Evolutionary conservation across 2,113 vertebrate species (phyloP).

Genomic region (Nanorana parkeri): DNA sequence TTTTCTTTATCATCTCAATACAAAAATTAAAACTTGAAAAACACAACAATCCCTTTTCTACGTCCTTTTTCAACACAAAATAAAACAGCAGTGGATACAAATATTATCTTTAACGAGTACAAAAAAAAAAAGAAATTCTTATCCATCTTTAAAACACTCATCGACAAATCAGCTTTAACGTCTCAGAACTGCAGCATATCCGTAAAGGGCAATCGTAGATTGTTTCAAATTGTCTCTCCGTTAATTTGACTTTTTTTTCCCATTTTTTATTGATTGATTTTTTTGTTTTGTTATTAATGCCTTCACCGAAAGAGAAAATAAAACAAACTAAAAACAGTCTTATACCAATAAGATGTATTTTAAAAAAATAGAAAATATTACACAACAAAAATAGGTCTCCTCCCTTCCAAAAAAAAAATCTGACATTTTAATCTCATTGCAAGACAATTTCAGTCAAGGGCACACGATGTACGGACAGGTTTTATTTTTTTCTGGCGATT

Average conservation of each 20-base stretch:
- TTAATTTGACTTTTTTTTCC: conserved; percentile 75
- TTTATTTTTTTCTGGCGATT: conserved; percentile 68
- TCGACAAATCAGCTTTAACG: conserved; percentile 77
- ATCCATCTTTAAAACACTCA: conserved; percentile 81
- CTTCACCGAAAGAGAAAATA: conserved; percentile 77
- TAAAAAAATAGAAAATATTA: conserved; percentile 90
- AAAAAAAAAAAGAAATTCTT: conserved; percentile 81
- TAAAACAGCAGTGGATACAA: conserved; percentile 87
- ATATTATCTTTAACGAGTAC: conserved; percentile 86
- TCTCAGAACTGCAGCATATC: conserved; percentile 87
- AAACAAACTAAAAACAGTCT: conserved; percentile 76
- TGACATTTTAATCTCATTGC: conserved; percentile 76
- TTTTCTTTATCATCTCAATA: conserved; percentile 71
- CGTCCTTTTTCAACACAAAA: conserved; percentile 82
- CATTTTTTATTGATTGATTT: conserved; percentile 68
- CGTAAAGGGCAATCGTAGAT: conserved; percentile 82
- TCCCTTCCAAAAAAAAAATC: conserved; percentile 83
- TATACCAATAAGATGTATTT: conserved; percentile 87
- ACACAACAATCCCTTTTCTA: conserved; percentile 84
- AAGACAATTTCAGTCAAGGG: conserved; percentile 83
- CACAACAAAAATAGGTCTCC: conserved; percentile 89
- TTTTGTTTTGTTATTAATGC: conserved; percentile 66
- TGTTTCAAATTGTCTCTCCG: conserved; percentile 69
- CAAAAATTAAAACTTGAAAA: conserved; percentile 70
- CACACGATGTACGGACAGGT: conserved; percentile 61